These are phyloP conservation scores for Hypothenemus hampei DNA, from an alignment of 1,140 invertebrate genomes.

Conservation along the genomic window DNA sequence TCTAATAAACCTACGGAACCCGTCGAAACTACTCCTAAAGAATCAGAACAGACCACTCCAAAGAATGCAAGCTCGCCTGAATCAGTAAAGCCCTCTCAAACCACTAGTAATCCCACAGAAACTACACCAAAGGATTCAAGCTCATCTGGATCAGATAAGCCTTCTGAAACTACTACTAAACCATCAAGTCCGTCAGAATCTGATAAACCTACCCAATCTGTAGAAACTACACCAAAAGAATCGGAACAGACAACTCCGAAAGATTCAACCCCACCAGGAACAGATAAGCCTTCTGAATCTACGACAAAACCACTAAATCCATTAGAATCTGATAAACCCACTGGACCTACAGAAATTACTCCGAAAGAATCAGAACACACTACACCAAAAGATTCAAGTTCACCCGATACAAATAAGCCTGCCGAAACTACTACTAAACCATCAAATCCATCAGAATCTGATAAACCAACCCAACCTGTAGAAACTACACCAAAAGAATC, in stretches of 20 bases:
- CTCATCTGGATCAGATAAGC: not conserved
- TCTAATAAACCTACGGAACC: slow-evolving; percentile 4
- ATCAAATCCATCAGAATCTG: slow-evolving; percentile 6
- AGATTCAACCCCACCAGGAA: not conserved
- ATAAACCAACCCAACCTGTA: not conserved
- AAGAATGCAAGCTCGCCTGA: not conserved
- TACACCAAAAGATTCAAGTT: not conserved
- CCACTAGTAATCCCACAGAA: not conserved
- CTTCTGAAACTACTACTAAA: not conserved
- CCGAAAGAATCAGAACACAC: slow-evolving; percentile 5
- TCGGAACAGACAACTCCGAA: not conserved
- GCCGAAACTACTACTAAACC: not conserved
- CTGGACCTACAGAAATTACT: not conserved
- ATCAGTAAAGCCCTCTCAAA: not conserved
- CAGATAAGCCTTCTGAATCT: not conserved
- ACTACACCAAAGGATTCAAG: slow-evolving; percentile 2
- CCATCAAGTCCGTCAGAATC: slow-evolving; percentile 1
- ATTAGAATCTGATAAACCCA: no score
- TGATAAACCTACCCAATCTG: slow-evolving; percentile 5
- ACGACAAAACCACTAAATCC: not conserved
- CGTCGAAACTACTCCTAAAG: slow-evolving; percentile 6
- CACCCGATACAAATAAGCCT: not conserved
- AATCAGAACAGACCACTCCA: slow-evolving; percentile 1
- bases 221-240: slow-evolving; percentile 12
- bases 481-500: not conserved